Conservation (phyloP, 2,113 vertebrate genomes). For the Rousettus leschenaultii region DNA sequence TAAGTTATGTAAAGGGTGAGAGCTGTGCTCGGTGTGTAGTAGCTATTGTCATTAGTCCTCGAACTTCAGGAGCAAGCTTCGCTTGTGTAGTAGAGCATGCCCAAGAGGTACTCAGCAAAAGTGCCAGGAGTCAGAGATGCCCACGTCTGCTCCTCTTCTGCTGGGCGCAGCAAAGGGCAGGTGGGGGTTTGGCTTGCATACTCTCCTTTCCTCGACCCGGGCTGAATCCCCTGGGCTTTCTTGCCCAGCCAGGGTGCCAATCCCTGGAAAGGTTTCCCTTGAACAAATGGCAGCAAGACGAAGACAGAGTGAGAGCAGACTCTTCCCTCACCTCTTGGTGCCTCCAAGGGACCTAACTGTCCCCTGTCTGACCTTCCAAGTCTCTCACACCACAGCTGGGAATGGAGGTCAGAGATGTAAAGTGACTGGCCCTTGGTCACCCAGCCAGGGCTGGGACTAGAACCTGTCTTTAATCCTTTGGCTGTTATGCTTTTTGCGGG, state of each 20-base stretch:
- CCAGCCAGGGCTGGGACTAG: not conserved
- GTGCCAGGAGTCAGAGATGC: not conserved
- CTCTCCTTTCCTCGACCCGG: not conserved
- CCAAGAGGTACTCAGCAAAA: not conserved
- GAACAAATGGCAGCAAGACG: not conserved
- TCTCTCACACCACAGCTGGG: not conserved
- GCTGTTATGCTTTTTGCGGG: not conserved
- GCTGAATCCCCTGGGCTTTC: not conserved
- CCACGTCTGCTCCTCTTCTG: not conserved
- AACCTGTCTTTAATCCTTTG: not conserved
- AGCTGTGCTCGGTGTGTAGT: accelerated
- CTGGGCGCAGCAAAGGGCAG: accelerated
- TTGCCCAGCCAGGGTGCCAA: not conserved
- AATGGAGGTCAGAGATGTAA: not conserved
- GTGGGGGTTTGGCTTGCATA: not conserved
- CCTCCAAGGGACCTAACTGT: no score
- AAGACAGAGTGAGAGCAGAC: not conserved
- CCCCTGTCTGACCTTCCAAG: not conserved
- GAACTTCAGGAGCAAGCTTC: accelerated
- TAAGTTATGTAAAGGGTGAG: not conserved
- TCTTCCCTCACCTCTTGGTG: not conserved
- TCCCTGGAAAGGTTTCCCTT: not conserved
- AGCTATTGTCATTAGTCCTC: not conserved
- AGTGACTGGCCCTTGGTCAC: not conserved
- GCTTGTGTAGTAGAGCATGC: no score